Conservation (phyloP, 1,140 invertebrate species). For the Bursaphelenchus mucronatus region DNA sequence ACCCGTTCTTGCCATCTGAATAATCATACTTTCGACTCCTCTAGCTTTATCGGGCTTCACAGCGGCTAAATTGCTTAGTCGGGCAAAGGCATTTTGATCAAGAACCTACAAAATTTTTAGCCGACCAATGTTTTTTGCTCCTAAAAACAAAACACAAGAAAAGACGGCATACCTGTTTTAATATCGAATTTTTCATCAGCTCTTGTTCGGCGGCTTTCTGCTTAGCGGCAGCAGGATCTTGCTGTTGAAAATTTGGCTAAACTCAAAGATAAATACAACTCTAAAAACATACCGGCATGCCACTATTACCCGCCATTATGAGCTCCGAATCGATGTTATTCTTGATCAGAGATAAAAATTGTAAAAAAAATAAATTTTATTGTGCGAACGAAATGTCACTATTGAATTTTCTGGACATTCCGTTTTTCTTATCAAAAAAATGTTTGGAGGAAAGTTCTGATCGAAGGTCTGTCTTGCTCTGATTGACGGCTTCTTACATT, state of each 20-base stretch:
- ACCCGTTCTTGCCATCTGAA: slow-evolving; percentile 78
- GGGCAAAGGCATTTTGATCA: slow-evolving; percentile 28
- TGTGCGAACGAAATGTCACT: not conserved
- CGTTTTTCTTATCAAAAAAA: not conserved
- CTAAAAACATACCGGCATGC: not conserved
- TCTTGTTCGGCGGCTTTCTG: slow-evolving; percentile 30
- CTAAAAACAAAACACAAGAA: not conserved
- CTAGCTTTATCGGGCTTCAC: slow-evolving; percentile 88
- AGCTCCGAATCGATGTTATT: no score
- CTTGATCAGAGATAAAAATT: not conserved
- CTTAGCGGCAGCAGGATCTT: not conserved
- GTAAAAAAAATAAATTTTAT: not conserved
- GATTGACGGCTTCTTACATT: no score
- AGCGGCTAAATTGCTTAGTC: slow-evolving; percentile 78
- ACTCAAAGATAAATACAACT: not conserved
- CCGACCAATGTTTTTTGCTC: no score
- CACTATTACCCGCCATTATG: not conserved
- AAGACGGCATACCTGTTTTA: slow-evolving; percentile 24
- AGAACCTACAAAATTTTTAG: slow-evolving; percentile 27
- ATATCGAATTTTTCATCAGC: slow-evolving; percentile 26
- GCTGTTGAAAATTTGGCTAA: not conserved
- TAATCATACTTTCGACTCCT: slow-evolving; percentile 85
- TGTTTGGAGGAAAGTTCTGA: not conserved
- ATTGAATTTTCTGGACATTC: not conserved
- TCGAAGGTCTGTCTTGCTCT: no score